A percentile compares a stretch with the other conserved stretches of the same genome.
Conservation (phyloP, 2,888 invertebrate species). For the Neoascia interrupta region DNA sequence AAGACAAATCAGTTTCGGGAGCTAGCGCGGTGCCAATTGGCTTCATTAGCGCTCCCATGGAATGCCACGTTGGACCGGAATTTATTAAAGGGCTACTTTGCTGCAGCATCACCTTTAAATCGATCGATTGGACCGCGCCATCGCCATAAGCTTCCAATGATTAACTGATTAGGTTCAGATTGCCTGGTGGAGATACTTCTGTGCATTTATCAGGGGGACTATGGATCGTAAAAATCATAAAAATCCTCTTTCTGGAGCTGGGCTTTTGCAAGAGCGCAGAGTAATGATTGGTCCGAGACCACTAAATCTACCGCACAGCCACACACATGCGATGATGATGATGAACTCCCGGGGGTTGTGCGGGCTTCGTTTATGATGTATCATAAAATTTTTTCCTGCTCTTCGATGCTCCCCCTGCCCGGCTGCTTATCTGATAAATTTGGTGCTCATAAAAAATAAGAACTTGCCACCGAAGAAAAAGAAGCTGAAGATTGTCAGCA, state of each 20-base stretch:
- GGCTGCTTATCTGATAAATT: constrained; percentile 60
- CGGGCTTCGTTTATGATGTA: constrained; percentile 49
- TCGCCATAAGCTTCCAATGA: constrained; percentile 36
- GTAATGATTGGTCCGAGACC: constrained; percentile 25
- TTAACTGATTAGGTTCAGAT: constrained; percentile 49
- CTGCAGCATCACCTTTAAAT: constrained; percentile 24
- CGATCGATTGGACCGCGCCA: constrained; percentile 25
- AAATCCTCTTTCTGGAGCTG: not conserved
- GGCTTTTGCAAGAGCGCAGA: not conserved
- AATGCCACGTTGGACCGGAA: not conserved
- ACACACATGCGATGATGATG: constrained; percentile 23
- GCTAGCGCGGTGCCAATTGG: constrained; percentile 28
- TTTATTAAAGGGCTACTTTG: not conserved
- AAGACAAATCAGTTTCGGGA: constrained; percentile 50
- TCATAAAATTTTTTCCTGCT: constrained; percentile 32
- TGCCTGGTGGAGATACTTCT: not conserved
- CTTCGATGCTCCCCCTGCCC: not conserved
- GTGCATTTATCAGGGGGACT: not conserved
- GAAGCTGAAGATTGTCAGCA: constrained; percentile 36
- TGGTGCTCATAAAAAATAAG: constrained; percentile 45
- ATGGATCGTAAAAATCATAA: constrained; percentile 18
- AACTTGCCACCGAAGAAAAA: constrained; percentile 14
- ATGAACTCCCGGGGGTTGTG: constrained; percentile 25
- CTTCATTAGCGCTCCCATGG: constrained; percentile 39
- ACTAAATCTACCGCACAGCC: constrained; percentile 21